Evolutionary conservation across 2,113 vertebrate genomes (phyloP).

Genomic region (Alethe castanea): DNA sequence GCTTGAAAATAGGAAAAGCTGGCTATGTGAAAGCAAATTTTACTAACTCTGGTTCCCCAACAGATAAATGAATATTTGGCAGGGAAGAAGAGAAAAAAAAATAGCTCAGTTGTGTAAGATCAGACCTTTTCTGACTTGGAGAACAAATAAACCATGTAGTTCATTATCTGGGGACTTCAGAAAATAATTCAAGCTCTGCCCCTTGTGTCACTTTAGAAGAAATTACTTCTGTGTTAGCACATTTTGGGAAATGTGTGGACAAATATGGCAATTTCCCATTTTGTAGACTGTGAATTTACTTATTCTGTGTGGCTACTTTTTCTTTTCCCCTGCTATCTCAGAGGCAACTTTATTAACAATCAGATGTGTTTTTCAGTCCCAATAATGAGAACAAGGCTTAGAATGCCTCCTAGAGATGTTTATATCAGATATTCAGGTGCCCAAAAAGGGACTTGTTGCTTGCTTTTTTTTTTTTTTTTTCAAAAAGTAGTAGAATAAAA

Average conservation of each 20-base stretch:
- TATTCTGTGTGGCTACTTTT: neutral
- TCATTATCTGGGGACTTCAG: neutral
- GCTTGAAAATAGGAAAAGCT: neutral
- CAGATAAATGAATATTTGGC: neutral
- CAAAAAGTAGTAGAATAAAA: neutral
- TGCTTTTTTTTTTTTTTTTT: neutral
- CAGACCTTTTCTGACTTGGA: neutral
- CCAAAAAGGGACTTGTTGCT: neutral
- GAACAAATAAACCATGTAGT: neutral
- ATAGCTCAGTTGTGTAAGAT: neutral
- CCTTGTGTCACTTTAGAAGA: neutral
- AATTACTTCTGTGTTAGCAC: neutral
- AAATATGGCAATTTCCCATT: neutral
- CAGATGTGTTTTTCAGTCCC: neutral
- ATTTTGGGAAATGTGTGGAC: neutral
- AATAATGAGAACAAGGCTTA: neutral
- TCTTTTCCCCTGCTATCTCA: neutral
- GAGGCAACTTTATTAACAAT: neutral
- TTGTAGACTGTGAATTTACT: neutral
- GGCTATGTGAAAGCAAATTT: neutral
- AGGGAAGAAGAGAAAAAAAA: neutral
- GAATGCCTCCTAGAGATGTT: neutral
- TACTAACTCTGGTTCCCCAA: neutral
- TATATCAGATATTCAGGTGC: neutral
- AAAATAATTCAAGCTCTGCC: neutral